Evolutionary conservation across 2,113 vertebrate genomes (phyloP), one percentile per base, ranked within the genome.

Genomic region (Laticauda laticaudata): DNA sequence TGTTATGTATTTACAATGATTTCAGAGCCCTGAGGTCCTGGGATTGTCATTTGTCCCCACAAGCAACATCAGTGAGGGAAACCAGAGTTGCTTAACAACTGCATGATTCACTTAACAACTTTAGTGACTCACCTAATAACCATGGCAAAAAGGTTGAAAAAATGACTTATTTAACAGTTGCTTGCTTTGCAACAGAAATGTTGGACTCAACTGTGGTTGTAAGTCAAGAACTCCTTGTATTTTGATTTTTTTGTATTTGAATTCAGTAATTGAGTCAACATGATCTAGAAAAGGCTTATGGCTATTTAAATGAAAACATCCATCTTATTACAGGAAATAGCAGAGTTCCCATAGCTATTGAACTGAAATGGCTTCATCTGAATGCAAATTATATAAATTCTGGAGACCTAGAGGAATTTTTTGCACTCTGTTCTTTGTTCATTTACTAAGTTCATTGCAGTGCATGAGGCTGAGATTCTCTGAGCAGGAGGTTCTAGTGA

Each of bases 401-500:
- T 20, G 43, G 8, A 87, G 59, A 48, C 14, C 29, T 23, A 92
- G 45, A 4, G 18, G 4, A 56, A 20, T 56, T 81, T 53, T 85
- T 15, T 2, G 26, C 3, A 14, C 18, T 48, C 20, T 88, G 5
- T 4, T 43, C 34, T 57, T 43, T 48, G 21, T 54, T 18, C 2
- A 2, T 18, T 20, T 59, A 81, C 2, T 7, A 18, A 57, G 5
- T 29, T 53, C 43, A 57, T 5, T 39, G 34, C 75, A 34, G 18
- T 8, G 7, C 2, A 21, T 9, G 43, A 81, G 9, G 45, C 29
- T 43, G 57, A 86, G 9, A 1, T 86, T 59, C 61, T 86, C 53
- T 7, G 10, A 26, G 9, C 12, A 5, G 53, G 14, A 87, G 86
- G 53, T 24, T 88, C 91, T 91, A 90, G 94, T 95, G 95, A 93